Percentiles rank a stretch among this genome's conserved stretches.
Conservation (phyloP, 2,888 invertebrate genomes). For the Philhelius pedissequus region DNA sequence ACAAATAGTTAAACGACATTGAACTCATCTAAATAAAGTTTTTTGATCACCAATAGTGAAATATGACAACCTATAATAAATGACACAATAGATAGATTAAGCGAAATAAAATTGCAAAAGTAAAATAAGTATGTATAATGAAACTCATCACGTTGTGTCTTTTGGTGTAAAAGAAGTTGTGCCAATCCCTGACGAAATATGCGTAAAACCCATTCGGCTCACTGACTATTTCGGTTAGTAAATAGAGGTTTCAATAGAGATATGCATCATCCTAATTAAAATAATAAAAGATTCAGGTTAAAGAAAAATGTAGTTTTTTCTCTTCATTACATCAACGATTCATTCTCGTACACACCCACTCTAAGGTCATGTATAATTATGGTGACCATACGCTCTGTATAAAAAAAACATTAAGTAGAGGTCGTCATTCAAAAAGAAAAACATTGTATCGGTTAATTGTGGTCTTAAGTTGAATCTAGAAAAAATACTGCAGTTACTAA, state of each 20-base stretch:
- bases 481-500: too few species aligned
- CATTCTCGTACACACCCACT: neutral
- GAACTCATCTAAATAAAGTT: slow-evolving; percentile 49
- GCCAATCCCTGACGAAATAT: slow-evolving; percentile 50
- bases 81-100: slow-evolving; percentile 48
- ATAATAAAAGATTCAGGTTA: slow-evolving; percentile 23
- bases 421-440: too few species aligned
- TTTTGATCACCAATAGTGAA: slow-evolving; percentile 1
- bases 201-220: neutral
- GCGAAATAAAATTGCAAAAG: slow-evolving; percentile 36
- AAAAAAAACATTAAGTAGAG: neutral
- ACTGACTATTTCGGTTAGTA: slow-evolving; percentile 14
- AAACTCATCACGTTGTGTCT: neutral
- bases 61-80: slow-evolving; percentile 36
- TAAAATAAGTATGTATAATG: neutral
- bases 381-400: neutral
- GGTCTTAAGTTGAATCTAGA: too few species aligned
- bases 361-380: slow-evolving; percentile 28
- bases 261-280: slow-evolving; percentile 41
- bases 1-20: slow-evolving; percentile 47
- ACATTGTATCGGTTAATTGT: too few species aligned
- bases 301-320: neutral
- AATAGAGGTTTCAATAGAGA: neutral
- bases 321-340: neutral
- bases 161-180: neutral